Percentiles rank a stretch among this genome's conserved stretches.
Evolutionary conservation across 1,140 invertebrate genomes (phyloP).

Genomic region (Arion vulgaris): DNA sequence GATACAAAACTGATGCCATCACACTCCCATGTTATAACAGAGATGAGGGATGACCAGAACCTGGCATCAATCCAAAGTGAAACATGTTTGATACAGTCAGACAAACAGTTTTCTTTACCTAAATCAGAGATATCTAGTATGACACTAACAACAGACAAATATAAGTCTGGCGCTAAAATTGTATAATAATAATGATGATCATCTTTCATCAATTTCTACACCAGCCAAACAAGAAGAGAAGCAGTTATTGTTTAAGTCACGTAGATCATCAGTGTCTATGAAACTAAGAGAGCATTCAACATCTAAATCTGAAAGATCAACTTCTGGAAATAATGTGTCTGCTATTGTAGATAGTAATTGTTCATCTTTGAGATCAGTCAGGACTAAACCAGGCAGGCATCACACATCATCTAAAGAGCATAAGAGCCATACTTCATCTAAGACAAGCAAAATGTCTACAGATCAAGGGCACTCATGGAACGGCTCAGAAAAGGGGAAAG

Average conservation of each 20-base stretch:
- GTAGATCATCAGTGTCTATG: background rate
- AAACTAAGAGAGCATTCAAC: background rate
- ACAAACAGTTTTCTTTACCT: background rate
- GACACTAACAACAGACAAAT: too few relatives aligned
- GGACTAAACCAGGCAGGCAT: background rate
- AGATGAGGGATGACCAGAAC: background rate
- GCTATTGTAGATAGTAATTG: background rate
- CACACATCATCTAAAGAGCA: background rate
- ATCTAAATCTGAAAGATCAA: background rate
- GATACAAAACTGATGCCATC: background rate
- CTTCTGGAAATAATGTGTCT: background rate
- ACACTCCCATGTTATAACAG: background rate
- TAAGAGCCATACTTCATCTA: background rate
- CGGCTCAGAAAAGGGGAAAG: background rate
- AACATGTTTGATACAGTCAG: background rate
- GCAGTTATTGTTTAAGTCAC: background rate
- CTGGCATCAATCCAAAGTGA: background rate
- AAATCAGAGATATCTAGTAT: too few relatives aligned
- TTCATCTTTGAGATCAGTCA: background rate
- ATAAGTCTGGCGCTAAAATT: too few relatives aligned
- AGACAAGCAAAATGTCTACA: background rate
- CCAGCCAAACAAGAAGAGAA: background rate
- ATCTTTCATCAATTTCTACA: background rate
- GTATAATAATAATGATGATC: too few relatives aligned
- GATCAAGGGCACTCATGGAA: background rate